Evolutionary conservation across 2,113 vertebrate genomes (phyloP), one percentile per base, ranked within the genome.

Genomic region (Mastomys natalensis): DNA sequence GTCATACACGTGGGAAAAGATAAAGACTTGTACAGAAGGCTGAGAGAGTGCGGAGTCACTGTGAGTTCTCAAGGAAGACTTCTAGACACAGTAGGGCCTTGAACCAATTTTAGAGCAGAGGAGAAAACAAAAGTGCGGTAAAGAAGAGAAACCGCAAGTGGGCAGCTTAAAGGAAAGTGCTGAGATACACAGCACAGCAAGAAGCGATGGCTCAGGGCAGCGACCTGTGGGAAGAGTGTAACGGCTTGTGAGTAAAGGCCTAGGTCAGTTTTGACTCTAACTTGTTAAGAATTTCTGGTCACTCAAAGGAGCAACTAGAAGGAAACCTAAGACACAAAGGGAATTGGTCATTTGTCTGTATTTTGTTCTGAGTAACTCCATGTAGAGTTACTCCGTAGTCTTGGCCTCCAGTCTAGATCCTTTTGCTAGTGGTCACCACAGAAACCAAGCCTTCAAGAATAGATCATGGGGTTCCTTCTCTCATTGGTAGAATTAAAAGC

Each of bases 131-230:
- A 24, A 9, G 62, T 26, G 22, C 43, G 77, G 26, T 62, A 53
- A 68, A 60, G 78, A 74, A 48, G 55, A 34, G 62, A 64, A 81
- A 6, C 2, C 22, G 31, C 43, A 24, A 51, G 48, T 51, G 31
- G 93, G 5, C 5, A 53, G 53, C 43, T 40, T 37, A 84, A 72
- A 68, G 31, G 45, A 58, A 8, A 89, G 29, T 60, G 17, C 45
- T 9, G 43, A 31, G 45, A 24, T 72, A 17, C 19, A 16, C 8
- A 62, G 34, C 77, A 12, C 26, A n/a, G n/a, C n/a, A n/a, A n/a
- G n/a, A n/a, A n/a, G n/a, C n/a, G 2, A 8, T 68, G 68, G 45
- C 31, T 62, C 0, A 76, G 45, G n/a, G 55, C 0, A 0, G 84
- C 92, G 81, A 48, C 37, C 48, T 74, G 64, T 55, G 62, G 48